These are phyloP conservation scores for Agapornis canus DNA, from an alignment of 2,797 vertebrate species.

Conservation along the genomic window DNA sequence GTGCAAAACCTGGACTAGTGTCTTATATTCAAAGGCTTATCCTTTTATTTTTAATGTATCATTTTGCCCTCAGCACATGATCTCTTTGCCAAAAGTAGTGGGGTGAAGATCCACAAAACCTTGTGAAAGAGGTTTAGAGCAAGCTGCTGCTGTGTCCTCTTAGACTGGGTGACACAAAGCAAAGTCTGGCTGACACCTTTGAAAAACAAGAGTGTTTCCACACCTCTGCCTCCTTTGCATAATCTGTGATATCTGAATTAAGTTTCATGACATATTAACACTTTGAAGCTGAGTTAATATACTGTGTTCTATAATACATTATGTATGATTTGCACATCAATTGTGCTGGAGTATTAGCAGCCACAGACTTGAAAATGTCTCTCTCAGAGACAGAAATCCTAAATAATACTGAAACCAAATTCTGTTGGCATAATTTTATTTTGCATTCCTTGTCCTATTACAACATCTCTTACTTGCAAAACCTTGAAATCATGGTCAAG, in stretches of 20 bases:
- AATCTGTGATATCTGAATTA: constrained; percentile 72
- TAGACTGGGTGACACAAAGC: neutral
- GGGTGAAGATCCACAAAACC: neutral
- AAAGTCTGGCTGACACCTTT: constrained; percentile 50
- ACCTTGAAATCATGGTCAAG: neutral
- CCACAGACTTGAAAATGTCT: constrained; percentile 32
- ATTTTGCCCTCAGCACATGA: neutral
- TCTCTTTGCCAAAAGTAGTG: neutral
- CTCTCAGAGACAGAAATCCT: constrained; percentile 34
- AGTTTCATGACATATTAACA: constrained; percentile 72
- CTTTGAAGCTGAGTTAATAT: constrained; percentile 75
- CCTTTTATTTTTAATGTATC: neutral
- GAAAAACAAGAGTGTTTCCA: constrained; percentile 52
- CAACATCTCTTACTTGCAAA: constrained; percentile 8
- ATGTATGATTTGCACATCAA: constrained; percentile 65
- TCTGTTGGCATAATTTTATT: constrained; percentile 21
- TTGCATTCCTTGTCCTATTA: constrained; percentile 4
- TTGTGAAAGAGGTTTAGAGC: neutral
- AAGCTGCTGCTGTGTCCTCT: neutral
- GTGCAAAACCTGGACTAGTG: neutral
- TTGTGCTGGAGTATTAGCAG: constrained; percentile 43
- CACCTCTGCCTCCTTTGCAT: constrained; percentile 55
- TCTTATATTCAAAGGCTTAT: neutral
- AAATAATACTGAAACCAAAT: constrained; percentile 40
- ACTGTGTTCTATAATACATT: constrained; percentile 62